phyloP scores from a whole-genome alignment of 2,888 invertebrate genomes.

The Platerodrilus igneus region DNA sequence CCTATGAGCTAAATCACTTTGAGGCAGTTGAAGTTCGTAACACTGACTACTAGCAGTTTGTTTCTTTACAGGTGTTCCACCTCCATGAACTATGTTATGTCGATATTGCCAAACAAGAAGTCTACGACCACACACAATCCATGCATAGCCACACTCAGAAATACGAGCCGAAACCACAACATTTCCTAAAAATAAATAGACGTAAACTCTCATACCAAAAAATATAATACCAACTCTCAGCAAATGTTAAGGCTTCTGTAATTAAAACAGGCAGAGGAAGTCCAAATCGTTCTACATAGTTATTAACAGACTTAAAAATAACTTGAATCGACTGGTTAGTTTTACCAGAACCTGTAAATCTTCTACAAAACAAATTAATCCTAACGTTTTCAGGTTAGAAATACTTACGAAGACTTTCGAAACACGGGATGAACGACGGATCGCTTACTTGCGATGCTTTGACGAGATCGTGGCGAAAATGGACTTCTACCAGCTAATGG shows the following conservation, averaged over 20 bases:
- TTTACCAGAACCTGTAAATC: slow-evolving; percentile 56
- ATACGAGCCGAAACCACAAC: slow-evolving; percentile 50
- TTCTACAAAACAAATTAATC: slow-evolving; percentile 41
- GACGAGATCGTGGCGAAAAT: slow-evolving; percentile 40
- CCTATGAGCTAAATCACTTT: slow-evolving; percentile 87
- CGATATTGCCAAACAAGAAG: slow-evolving; percentile 81
- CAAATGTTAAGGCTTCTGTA: slow-evolving; percentile 81
- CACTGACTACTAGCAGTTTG: slow-evolving; percentile 57
- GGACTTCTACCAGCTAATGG: slow-evolving; percentile 30
- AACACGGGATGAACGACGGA: slow-evolving; percentile 35
- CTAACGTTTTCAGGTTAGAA: slow-evolving; percentile 7
- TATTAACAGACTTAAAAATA: slow-evolving; percentile 68
- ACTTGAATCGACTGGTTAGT: slow-evolving; percentile 68
- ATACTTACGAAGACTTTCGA: slow-evolving; percentile 43
- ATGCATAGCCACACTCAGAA: slow-evolving; percentile 53
- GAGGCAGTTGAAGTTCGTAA: slow-evolving; percentile 80
- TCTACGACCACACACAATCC: slow-evolving; percentile 75
- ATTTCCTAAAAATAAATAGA: slow-evolving; percentile 35
- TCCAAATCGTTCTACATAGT: slow-evolving; percentile 76
- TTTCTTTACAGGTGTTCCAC: slow-evolving; percentile 50
- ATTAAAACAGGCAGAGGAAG: slow-evolving; percentile 80
- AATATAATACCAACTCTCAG: slow-evolving; percentile 54
- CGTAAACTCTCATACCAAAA: slow-evolving; percentile 1
- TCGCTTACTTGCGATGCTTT: slow-evolving; percentile 33
- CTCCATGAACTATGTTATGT: slow-evolving; percentile 40